phyloP scores from a whole-genome alignment of 2,888 invertebrate genomes.

The Hypomecis punctinalis region DNA sequence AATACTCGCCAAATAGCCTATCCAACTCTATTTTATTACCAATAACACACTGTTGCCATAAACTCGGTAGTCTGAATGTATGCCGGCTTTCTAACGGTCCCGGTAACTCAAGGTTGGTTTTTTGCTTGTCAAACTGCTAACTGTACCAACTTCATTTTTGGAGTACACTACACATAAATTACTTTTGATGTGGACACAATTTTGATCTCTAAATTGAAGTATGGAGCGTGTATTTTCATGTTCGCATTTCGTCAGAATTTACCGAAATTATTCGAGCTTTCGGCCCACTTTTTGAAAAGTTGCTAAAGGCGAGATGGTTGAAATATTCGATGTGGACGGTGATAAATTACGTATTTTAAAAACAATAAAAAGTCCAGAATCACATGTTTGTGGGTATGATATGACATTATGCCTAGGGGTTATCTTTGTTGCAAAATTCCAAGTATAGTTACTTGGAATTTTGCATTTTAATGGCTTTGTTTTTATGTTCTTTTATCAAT shows the following conservation, averaged over 20 bases:
- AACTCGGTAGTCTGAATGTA: slow-evolving; percentile 49
- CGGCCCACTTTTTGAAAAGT: slow-evolving; percentile 12
- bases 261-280: slow-evolving; percentile 20
- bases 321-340: too few relatives aligned
- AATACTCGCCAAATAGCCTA: slow-evolving; percentile 17
- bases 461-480: too few relatives aligned
- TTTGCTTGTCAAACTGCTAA: slow-evolving; percentile 79
- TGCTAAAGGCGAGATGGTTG: slow-evolving; percentile 9
- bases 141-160: slow-evolving; percentile 68
- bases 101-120: slow-evolving; percentile 63
- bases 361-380: too few relatives aligned
- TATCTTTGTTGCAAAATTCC: too few relatives aligned
- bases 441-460: too few relatives aligned
- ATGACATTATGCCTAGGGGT: too few relatives aligned
- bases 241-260: slow-evolving; percentile 15
- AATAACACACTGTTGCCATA: slow-evolving; percentile 30
- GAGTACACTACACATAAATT: slow-evolving; percentile 56
- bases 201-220: slow-evolving; percentile 47
- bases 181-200: slow-evolving; percentile 44
- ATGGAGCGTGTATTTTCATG: slow-evolving; percentile 37
- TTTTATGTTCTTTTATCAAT: too few relatives aligned
- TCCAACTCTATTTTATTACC: slow-evolving; percentile 21
- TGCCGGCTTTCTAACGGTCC: slow-evolving; percentile 69
- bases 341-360: too few relatives aligned
- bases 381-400: too few relatives aligned